Evolutionary conservation across 2,888 invertebrate genomes (phyloP).

Genomic region (Agapetus fuscipes): DNA sequence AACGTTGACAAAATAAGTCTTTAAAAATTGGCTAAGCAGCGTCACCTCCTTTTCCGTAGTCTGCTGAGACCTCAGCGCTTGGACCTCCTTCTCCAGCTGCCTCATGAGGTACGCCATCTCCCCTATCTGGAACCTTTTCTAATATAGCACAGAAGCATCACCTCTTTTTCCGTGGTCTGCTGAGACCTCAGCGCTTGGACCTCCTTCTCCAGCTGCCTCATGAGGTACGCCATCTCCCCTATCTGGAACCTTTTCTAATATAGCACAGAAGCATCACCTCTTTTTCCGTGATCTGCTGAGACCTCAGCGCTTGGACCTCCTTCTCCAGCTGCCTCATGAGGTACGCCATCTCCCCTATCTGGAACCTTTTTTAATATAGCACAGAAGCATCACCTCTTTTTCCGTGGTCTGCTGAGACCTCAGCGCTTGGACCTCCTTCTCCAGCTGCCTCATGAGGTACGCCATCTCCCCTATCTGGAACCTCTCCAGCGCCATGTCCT

Average conservation of each 20-base stretch:
- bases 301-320: constrained; percentile 36
- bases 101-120: constrained; percentile 45
- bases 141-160: too few species aligned
- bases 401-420: constrained; percentile 33
- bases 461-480: constrained; percentile 42
- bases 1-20: too few species aligned
- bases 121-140: constrained; percentile 37
- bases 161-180: constrained; percentile 33
- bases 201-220: constrained; percentile 45
- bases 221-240: constrained; percentile 42
- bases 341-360: constrained; percentile 43
- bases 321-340: constrained; percentile 46
- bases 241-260: constrained; percentile 42
- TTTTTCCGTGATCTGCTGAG: constrained; percentile 33
- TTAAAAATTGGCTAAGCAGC: too few species aligned
- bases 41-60: constrained; percentile 33
- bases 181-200: constrained; percentile 35
- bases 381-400: constrained; percentile 32
- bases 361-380: too few species aligned
- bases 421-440: constrained; percentile 38
- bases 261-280: too few species aligned
- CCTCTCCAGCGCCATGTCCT: constrained; percentile 41
- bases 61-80: constrained; percentile 33
- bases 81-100: constrained; percentile 45
- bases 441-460: constrained; percentile 45